Base-by-base conservation (phyloP, 2,888 invertebrate species). In the Anaspis maculata region DNA sequence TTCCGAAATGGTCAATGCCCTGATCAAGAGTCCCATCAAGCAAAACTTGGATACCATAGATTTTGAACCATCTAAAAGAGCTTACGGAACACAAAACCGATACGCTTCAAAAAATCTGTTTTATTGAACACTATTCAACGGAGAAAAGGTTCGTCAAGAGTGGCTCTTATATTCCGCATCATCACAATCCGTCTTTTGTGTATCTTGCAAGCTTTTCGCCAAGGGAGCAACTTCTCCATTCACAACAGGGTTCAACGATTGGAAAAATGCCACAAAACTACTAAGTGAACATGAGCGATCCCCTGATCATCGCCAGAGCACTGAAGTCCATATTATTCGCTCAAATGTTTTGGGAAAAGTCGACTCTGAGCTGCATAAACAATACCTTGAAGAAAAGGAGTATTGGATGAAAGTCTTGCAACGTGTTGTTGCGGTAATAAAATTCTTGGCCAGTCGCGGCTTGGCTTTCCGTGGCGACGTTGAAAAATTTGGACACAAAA, bases 381-480 rank as follows among this genome's bases (percentile, higher is more conserved):
- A 28, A 27, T 32, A 27, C 7, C 21, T 43, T 7, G 30, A 30
- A 13, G 44, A 52, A 41, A 38, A 27, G 11, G 30, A 30, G 11
- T 52, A 56, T 32, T 54, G 49, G 52, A 33, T 21, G 29, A 41
- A 50, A 26, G 41, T 56, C 37, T 43, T 54, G 27, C 36, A 42
- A 23, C 30, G 52, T 25, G 44, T 55, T 16, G 51, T 54, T 11
- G 39, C 34, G 11, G 36, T 29, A 21, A 28, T 39, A 14, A 36
- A 42, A 27, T 21, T 23, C n/a, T 29, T 48, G 34, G 33, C 39
- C 24, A 29, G 35, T 14, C 27, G 45, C 23, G 47, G 48, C 30
- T 34, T 46, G 6, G 25, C 45, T 25, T 40, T 44, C 22, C 32
- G 40, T 37, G 45, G 42, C 28, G 22, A 38, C 10, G 30, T 42